Evolutionary conservation across 2,113 vertebrate species (phyloP), one percentile per base, ranked within the genome.

Genomic region (Melospiza melodia): DNA sequence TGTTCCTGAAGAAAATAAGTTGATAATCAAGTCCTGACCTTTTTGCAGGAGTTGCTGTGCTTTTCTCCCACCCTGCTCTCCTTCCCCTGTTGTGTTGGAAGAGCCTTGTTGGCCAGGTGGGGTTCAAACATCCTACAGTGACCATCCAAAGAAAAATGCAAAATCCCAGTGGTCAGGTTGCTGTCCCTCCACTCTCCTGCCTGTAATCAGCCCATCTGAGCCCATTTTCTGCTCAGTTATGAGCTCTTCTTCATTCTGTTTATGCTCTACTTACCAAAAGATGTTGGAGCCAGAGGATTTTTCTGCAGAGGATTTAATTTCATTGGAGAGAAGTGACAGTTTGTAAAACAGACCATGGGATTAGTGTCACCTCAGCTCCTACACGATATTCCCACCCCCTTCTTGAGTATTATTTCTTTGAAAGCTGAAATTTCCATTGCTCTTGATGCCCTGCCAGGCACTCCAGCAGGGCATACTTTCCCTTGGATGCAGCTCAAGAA

Each of bases 401-500:
- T 66, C 52, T 90, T 8, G 5, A 62, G 57, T 41, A 37, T 67
- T 62, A 67, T 37, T 93, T 79, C 96, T 95, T 97, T 96, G 96
- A 96, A 97, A 97, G 96, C 97, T 83, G 89, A 84, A 90, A 73
- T 97, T 97, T 97, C 95, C 96, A 95, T 79, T 92, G 93, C 83
- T 89, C 84, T 80, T 97, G 96, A 95, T 90, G 49, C 62, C 84
- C 35, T 97, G 97, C 96, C 96, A 97, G 94, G 83, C 83, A 93
- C 92, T 97, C 94, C 74, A 94, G 93, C 91, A 94, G 93, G 86
- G 86, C 95, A 79, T 97, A 49, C 91, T 97, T 97, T 96, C 77
- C 77, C 76, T 96, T 98, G 98, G 97, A 97, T 95, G 90, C 90
- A 59, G 90, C 95, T 98, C 97, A 97, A 94, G 97, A 95, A 98